Evolutionary conservation across 2,113 vertebrate species (phyloP), one percentile per base, ranked within the genome.

Genomic region (Thomomys bottae): DNA sequence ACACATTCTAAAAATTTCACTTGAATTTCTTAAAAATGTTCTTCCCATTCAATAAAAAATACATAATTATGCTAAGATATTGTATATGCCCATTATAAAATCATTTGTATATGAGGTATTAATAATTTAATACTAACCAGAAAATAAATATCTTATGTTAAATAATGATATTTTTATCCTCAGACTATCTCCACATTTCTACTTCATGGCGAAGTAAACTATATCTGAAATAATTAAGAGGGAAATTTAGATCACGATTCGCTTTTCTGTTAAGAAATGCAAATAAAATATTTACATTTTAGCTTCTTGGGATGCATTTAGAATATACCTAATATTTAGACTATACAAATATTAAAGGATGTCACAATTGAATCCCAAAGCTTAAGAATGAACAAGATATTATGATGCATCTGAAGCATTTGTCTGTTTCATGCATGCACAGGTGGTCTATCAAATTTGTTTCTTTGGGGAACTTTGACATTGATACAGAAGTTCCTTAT

Each of bases 101-200:
- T 10, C 30, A 40, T 96, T 96, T 96, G 84, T 67, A 91, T 95
- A 71, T 87, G 89, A 95, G 81, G 57, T 59, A 92, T 79, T 73
- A 92, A 67, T 95, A 92, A 94, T 88, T 97, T 78, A 94, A 93
- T 90, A 1, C 34, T 82, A 71, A 87, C 91, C 90, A 88, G 0
- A 30, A 95, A 96, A 96, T 32, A 66, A 95, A 94, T 89, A 71
- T 94, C 95, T 95, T 87, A 73, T 49, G 95, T 91, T 92, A 96
- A 97, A 95, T 95, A 95, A 95, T 95, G 64, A 78, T 85, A 76
- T 90, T 61, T 96, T 75, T 95, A 95, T 95, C 94, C 78, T 91
- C 68, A 36, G 45, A 77, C 30, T 24, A 6, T 84, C 83, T 96
- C 87, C 30, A 28, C 59, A 61, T 3, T 93, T 83, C 32, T 73